These are phyloP conservation scores for Lates calcarifer DNA, from an alignment of 2,113 vertebrate genomes.

Conservation along the genomic window DNA sequence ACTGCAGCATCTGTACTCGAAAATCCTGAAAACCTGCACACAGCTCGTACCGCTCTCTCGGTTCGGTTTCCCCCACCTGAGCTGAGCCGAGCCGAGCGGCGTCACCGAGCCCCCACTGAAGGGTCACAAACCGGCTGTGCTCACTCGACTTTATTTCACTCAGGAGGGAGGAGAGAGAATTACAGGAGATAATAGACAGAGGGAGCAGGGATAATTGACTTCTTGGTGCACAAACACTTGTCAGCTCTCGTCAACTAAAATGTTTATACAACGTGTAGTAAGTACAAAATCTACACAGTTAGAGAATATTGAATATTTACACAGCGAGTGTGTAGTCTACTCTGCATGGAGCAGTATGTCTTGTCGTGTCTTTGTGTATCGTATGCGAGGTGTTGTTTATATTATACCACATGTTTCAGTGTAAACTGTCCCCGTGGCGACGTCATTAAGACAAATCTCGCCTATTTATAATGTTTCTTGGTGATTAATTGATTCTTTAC, in stretches of 20 bases:
- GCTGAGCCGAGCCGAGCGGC: slow-evolving; percentile 25
- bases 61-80: slow-evolving; percentile 25
- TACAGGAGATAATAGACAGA: slow-evolving; percentile 1
- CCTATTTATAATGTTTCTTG: slow-evolving; percentile 35
- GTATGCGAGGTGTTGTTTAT: slow-evolving; percentile 37
- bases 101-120: slow-evolving; percentile 36
- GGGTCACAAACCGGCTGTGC: slow-evolving; percentile 66
- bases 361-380: slow-evolving; percentile 41
- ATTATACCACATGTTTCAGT: slow-evolving; percentile 45
- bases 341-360: slow-evolving; percentile 17
- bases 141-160: slow-evolving; percentile 43
- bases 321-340: slow-evolving; percentile 49
- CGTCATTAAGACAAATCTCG: slow-evolving; percentile 35
- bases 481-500: slow-evolving; percentile 43
- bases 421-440: slow-evolving; percentile 42
- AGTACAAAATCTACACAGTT: slow-evolving; percentile 9
- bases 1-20: neutral
- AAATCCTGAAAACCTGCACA: slow-evolving; percentile 24
- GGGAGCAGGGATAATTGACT: slow-evolving; percentile 29
- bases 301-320: slow-evolving; percentile 38
- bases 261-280: slow-evolving; percentile 19
- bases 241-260: slow-evolving; percentile 25
- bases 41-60: too few relatives aligned
- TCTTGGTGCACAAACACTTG: slow-evolving; percentile 27
- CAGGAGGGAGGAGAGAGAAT: slow-evolving; percentile 17